These are phyloP conservation scores for Stegastes partitus DNA, from an alignment of 2,113 vertebrate species.

Conservation along the genomic window DNA sequence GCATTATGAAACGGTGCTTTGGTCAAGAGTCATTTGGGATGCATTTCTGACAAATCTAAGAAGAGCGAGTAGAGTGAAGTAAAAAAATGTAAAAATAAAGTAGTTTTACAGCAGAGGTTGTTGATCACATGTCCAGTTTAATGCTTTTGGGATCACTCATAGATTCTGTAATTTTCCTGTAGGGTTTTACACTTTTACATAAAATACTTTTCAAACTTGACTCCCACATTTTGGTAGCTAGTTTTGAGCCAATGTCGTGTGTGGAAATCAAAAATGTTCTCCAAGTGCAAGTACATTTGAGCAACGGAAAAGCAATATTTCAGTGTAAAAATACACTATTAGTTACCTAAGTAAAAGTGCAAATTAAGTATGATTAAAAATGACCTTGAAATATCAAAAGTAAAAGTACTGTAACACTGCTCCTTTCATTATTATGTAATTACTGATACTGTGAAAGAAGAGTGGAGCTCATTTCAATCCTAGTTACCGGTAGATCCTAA, in stretches of 20 bases:
- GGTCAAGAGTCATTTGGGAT: slow-evolving; percentile 8
- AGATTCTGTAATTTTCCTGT: neutral
- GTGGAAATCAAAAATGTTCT: no score
- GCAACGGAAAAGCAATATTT: neutral
- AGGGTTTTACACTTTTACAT: slow-evolving; percentile 1
- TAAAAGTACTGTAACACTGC: no score
- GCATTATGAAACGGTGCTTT: slow-evolving; percentile 31
- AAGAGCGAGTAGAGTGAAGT: neutral
- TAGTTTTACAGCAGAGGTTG: neutral
- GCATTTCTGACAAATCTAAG: slow-evolving; percentile 12
- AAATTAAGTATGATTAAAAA: no score
- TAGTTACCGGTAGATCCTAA: no score
- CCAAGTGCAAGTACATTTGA: no score
- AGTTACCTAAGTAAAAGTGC: no score
- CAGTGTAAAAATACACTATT: neutral
- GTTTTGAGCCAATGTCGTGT: no score
- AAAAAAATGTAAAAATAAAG: neutral
- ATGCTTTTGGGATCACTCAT: neutral
- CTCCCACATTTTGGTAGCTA: neutral
- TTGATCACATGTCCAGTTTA: neutral
- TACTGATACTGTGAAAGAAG: no score
- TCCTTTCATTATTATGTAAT: no score
- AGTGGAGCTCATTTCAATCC: no score
- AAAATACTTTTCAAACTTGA: neutral
- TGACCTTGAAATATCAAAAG: no score